Conservation (phyloP, 92 coral and sea anemone species). For the Pocillopora grandis region DNA sequence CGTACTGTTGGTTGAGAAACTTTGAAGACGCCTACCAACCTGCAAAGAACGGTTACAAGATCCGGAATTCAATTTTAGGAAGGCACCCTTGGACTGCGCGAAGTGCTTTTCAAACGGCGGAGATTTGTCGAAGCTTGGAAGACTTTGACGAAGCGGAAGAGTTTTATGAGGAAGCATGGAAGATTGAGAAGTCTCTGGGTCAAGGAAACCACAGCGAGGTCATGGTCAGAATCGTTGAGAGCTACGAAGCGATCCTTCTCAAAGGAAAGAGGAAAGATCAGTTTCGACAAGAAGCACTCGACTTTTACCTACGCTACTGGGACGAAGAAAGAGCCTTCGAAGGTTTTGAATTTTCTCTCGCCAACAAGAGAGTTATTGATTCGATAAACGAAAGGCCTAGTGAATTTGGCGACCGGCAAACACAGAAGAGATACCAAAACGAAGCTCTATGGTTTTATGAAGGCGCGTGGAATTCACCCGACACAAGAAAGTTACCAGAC, state of each 20-base stretch:
- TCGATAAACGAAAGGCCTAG: background rate
- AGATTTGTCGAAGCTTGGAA: slow-evolving; percentile 8
- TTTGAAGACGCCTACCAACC: slow-evolving; percentile 22
- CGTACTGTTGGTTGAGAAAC: slow-evolving; percentile 32
- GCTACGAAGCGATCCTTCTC: background rate
- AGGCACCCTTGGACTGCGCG: slow-evolving; percentile 47
- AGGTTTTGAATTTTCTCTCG: slow-evolving; percentile 10
- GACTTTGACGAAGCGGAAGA: slow-evolving; percentile 41
- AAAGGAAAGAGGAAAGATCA: background rate
- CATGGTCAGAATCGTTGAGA: slow-evolving; percentile 20
- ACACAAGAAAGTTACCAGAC: slow-evolving; percentile 6
- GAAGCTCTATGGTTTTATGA: slow-evolving; percentile 35
- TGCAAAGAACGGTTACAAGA: slow-evolving; percentile 21
- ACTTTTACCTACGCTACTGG: slow-evolving; percentile 36
- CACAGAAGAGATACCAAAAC: slow-evolving; percentile 1
- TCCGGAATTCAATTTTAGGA: slow-evolving; percentile 57
- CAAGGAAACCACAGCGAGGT: slow-evolving; percentile 60
- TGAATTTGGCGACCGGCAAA: background rate
- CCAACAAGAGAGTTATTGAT: slow-evolving; percentile 27
- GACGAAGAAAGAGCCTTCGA: slow-evolving; percentile 29
- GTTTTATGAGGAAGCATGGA: slow-evolving; percentile 51
- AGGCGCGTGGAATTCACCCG: slow-evolving; percentile 33
- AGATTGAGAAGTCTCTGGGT: slow-evolving; percentile 53
- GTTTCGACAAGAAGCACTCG: slow-evolving; percentile 13
- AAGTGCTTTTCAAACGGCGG: slow-evolving; percentile 62